These are phyloP conservation scores for Dastarcus helophoroides DNA, from an alignment of 2,888 invertebrate species.

Conservation along the genomic window DNA sequence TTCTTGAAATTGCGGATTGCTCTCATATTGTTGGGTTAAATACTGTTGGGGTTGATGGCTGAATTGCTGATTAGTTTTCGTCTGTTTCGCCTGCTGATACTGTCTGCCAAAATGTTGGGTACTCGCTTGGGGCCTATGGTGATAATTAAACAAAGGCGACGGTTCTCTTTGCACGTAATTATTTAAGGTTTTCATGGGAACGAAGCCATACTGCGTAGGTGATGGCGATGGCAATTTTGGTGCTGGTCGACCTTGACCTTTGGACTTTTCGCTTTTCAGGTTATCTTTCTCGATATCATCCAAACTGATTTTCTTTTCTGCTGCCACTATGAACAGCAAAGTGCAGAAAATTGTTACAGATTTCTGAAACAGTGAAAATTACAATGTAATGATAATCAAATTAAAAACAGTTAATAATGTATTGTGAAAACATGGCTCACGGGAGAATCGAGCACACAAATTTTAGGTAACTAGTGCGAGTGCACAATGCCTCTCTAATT, in stretches of 20 bases:
- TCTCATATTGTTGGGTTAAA: neutral
- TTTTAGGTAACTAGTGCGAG: too few relatives aligned
- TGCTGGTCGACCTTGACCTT: neutral
- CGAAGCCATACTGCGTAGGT: constrained; percentile 26
- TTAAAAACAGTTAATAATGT: neutral
- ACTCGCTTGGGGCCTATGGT: constrained; percentile 2
- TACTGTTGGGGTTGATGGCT: constrained; percentile 1
- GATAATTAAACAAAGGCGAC: too few relatives aligned
- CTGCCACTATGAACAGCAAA: neutral
- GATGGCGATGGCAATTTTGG: constrained; percentile 14
- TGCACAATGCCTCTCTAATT: too few relatives aligned
- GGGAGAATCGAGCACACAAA: too few relatives aligned
- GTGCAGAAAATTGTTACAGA: constrained; percentile 1
- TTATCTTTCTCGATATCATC: constrained; percentile 1
- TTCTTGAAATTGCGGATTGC: too few relatives aligned
- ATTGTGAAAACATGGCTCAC: too few relatives aligned
- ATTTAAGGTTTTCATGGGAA: constrained; percentile 22
- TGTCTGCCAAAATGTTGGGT: constrained; percentile 30
- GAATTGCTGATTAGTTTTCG: constrained; percentile 26
- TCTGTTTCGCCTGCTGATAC: constrained; percentile 32
- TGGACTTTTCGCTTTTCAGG: neutral
- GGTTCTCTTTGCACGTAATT: constrained; percentile 23
- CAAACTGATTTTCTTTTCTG: constrained; percentile 7
- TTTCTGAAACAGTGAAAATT: constrained; percentile 5
- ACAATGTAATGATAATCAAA: neutral